Evolutionary conservation across 2,888 invertebrate species (phyloP).

Genomic region (Eristalis tenax): DNA sequence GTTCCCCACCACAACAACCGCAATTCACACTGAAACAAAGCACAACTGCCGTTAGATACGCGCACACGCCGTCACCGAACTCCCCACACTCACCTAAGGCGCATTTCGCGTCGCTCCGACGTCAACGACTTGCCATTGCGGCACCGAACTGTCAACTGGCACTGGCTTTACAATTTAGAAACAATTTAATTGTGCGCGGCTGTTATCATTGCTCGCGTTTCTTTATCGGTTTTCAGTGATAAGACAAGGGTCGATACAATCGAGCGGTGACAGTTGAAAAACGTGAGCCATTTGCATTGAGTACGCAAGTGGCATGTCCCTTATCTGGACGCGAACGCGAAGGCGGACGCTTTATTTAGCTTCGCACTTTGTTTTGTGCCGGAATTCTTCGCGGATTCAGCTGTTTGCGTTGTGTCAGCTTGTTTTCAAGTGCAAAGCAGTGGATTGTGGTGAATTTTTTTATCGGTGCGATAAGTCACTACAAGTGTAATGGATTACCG

Average conservation of each 20-base stretch:
- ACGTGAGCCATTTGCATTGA: conserved; percentile 3
- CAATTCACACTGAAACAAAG: not conserved
- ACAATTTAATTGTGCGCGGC: not conserved
- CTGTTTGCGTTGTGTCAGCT: not conserved
- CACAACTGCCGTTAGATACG: not conserved
- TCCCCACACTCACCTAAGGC: conserved; percentile 23
- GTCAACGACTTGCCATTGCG: not conserved
- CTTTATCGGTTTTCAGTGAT: conserved; percentile 45
- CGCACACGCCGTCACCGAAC: not conserved
- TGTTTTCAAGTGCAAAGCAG: not conserved
- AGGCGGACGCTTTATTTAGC: not conserved
- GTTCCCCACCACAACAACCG: not conserved
- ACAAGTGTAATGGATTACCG: not conserved
- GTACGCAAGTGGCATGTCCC: not conserved
- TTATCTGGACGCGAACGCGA: not conserved
- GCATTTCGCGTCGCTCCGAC: conserved; percentile 16
- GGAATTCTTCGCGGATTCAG: not conserved
- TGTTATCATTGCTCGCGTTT: not conserved
- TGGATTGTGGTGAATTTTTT: not conserved
- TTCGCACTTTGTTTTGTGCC: not conserved
- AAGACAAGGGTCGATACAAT: conserved; percentile 26
- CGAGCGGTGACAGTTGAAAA: conserved; percentile 10
- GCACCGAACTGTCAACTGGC: not conserved
- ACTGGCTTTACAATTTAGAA: not conserved
- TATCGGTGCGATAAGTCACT: not conserved